These are phyloP conservation scores for Solen grandis DNA, from an alignment of 1,140 invertebrate genomes.

Conservation along the genomic window DNA sequence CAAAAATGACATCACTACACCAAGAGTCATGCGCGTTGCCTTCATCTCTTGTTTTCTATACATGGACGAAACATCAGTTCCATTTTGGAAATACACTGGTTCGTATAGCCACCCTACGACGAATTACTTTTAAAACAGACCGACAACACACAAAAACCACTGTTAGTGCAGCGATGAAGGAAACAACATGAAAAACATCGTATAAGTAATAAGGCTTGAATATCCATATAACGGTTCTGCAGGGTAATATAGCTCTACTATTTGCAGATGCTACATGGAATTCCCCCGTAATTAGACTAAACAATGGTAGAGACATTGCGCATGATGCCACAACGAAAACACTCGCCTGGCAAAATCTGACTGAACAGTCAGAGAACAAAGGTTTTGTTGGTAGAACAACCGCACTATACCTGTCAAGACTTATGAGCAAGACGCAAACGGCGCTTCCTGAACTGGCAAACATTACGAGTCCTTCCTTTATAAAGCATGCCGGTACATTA, in stretches of 20 bases:
- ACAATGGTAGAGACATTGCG: not conserved
- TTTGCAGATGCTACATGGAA: not conserved
- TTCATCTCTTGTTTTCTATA: not conserved
- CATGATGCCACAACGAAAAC: not conserved
- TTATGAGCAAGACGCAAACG: conserved; percentile 19
- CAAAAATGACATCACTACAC: conserved; percentile 17
- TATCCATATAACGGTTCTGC: conserved; percentile 21
- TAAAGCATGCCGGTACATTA: conserved; percentile 27
- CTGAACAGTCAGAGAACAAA: not conserved
- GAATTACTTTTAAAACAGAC: conserved; percentile 9
- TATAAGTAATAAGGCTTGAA: conserved; percentile 37
- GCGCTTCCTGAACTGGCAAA: conserved; percentile 28
- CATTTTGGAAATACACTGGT: not conserved
- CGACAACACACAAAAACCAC: conserved; percentile 3
- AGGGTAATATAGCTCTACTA: conserved; percentile 2
- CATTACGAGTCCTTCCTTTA: conserved; percentile 39
- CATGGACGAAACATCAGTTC: not conserved
- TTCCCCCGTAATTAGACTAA: conserved; percentile 18
- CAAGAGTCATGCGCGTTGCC: conserved; percentile 26
- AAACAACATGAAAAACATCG: conserved; percentile 26
- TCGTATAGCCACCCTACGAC: conserved; percentile 1
- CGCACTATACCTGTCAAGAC: conserved; percentile 16
- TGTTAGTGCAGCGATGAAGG: conserved; percentile 6
- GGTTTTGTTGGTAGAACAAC: conserved; percentile 27
- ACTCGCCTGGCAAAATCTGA: not conserved